Evolutionary conservation across 2,113 vertebrate species (phyloP), one percentile per base, ranked within the genome.

Genomic region (Cyrtonyx montezumae): DNA sequence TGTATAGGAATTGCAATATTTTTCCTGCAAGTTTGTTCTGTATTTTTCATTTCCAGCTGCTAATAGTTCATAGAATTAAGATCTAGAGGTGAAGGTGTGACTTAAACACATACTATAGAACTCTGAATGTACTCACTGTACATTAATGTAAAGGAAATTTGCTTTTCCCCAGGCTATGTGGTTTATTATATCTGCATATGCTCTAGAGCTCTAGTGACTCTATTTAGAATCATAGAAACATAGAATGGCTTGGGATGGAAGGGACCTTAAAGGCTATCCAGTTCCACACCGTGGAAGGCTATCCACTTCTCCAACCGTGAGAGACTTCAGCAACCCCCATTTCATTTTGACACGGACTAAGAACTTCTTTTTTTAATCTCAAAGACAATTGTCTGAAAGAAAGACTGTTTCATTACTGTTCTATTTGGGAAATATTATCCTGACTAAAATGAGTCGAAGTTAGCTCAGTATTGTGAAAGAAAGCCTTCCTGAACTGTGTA

Each of bases 1-100:
- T 93, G 73, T 83, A 74, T 34, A 93, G 67, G 55, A 32, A 85
- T 74, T 73, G 63, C 84, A 92, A 89, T 94, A 93, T 93, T 96
- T 96, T 93, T 40, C 84, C 87, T 63, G 37, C 22, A 83, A 94
- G 65, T 95, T 95, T 85, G 59, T 77, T 93, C 96, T 87, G 79
- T 67, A 85, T 85, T 93, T 96, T 96, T 96, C 91, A 91, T 96
- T 96, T 96, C 89, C 95, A 96, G 89, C 87, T 96, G 94, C 65
- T 95, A 93, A 84, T 79, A 59, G 88, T 32, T 93, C 65, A 89
- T 43, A 93, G 87, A 89, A 93, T 75, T 59, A 83, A 62, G 80
- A 92, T 90, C 89, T 83, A 89, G 89, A 95, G 79, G 84, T 76
- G 79, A 92, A 92, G 76, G 89, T 96, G 87, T 89, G 71, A 94